These are phyloP conservation scores for Ciconia nigra DNA, from an alignment of 2,797 vertebrate species.

Conservation along the genomic window DNA sequence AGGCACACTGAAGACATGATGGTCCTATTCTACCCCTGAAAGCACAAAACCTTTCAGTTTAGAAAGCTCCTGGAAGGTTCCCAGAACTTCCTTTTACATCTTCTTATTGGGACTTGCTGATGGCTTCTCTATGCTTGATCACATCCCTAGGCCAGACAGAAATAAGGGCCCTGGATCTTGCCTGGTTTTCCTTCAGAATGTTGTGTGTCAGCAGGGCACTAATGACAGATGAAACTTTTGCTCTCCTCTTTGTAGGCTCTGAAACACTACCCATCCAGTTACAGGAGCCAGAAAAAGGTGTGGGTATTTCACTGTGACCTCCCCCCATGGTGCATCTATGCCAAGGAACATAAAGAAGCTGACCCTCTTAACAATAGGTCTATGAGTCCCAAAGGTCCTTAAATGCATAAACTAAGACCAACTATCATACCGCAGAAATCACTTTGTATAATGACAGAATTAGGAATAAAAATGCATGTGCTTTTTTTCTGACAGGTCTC, in stretches of 20 bases:
- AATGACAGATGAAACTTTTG: not conserved
- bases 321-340: fast-evolving
- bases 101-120: not conserved
- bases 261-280: not conserved
- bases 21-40: not conserved
- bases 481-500: not conserved
- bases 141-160: not conserved
- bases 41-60: not conserved
- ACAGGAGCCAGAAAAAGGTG: not conserved
- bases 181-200: not conserved
- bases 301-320: not conserved
- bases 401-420: not conserved
- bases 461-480: not conserved
- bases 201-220: not conserved
- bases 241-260: not conserved
- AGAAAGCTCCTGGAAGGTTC: not conserved
- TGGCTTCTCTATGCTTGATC: not conserved
- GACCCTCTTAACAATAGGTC: not conserved
- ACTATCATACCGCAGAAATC: not conserved
- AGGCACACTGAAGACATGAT: not conserved
- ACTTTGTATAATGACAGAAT: not conserved
- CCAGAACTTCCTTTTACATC: not conserved
- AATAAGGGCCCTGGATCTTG: not conserved
- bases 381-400: fast-evolving
- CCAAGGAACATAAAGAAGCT: not conserved